Evolutionary conservation across 2,888 invertebrate genomes (phyloP).

Genomic region (Conistra vaccinii): DNA sequence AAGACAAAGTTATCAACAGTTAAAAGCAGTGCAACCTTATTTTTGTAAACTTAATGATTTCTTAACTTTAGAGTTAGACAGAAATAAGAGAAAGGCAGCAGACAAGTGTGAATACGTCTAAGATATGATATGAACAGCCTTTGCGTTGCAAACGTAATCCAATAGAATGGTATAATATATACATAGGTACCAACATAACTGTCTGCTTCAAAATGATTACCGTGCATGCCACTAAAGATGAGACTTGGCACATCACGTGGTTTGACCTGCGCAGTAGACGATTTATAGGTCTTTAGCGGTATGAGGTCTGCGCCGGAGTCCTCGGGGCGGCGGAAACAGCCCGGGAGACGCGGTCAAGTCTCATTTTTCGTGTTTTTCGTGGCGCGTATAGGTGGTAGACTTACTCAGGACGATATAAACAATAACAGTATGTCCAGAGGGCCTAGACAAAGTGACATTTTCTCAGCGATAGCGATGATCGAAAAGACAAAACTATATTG

Average conservation of each 20-base stretch:
- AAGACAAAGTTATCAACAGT: conserved; percentile 11
- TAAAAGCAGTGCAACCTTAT: conserved; percentile 2
- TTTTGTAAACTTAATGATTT: not conserved
- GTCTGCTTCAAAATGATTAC: not conserved
- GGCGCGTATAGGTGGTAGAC: no score
- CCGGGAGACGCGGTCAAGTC: no score
- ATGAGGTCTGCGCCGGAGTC: no score
- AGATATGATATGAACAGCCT: conserved; percentile 9
- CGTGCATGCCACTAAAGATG: no score
- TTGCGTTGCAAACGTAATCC: not conserved
- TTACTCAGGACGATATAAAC: not conserved
- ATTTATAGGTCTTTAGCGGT: no score
- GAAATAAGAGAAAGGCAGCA: not conserved
- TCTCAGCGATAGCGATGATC: not conserved
- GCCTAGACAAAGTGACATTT: not conserved
- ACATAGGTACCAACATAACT: not conserved
- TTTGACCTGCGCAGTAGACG: no score
- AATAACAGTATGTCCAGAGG: not conserved
- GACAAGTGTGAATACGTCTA: not conserved
- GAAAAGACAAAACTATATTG: not conserved
- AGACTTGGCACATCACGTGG: no score
- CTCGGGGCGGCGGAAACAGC: no score
- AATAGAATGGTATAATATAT: not conserved
- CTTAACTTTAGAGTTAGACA: not conserved
- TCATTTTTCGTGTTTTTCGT: no score